These are phyloP conservation scores for Ptyas mucosa DNA, from an alignment of 2,113 vertebrate genomes.

Conservation along the genomic window DNA sequence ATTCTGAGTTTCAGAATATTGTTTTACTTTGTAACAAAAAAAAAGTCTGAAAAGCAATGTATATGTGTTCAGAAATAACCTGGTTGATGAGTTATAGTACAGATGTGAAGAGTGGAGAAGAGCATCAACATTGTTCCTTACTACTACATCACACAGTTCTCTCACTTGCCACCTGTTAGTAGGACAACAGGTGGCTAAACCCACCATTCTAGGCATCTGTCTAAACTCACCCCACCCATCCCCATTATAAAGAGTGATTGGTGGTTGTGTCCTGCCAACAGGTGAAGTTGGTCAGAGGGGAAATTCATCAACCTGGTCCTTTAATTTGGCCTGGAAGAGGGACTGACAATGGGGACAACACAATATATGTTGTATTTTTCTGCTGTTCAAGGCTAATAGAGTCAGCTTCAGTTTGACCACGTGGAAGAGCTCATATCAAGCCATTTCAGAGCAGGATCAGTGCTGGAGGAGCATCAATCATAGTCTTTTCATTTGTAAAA, in stretches of 20 bases:
- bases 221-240: not conserved
- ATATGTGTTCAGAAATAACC: not conserved
- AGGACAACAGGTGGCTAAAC: not conserved
- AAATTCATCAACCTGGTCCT: not conserved
- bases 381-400: not conserved
- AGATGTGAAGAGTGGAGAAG: not conserved
- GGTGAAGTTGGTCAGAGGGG: not conserved
- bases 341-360: not conserved
- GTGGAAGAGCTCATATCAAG: not conserved
- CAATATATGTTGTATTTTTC: not conserved
- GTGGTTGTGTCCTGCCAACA: not conserved
- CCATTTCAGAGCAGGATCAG: not conserved
- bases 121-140: not conserved
- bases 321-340: not conserved
- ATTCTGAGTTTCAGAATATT: not conserved
- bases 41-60: not conserved
- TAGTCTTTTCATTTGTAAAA: not conserved
- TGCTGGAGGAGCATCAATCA: not conserved
- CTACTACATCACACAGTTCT: not conserved
- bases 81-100: not conserved
- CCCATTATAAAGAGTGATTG: not conserved
- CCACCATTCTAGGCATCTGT: not conserved
- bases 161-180: not conserved
- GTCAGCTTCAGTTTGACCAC: not conserved
- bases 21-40: not conserved